These are phyloP conservation scores for Eupithecia insigniata DNA, from an alignment of 2,888 invertebrate species.

Conservation along the genomic window DNA sequence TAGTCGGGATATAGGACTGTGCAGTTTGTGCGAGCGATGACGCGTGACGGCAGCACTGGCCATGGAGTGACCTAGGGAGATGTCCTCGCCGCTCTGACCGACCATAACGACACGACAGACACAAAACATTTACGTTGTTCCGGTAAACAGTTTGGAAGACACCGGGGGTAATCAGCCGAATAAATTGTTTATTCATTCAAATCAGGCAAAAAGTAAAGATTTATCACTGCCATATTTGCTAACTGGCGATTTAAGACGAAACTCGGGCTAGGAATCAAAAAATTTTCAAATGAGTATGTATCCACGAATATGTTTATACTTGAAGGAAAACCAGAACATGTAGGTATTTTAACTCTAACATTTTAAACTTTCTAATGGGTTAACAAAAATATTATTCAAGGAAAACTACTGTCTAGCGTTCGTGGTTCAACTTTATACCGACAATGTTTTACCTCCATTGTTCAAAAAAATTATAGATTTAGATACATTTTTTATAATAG, in stretches of 20 bases:
- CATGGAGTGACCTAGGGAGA: conserved; percentile 74
- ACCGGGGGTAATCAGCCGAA: conserved; percentile 21
- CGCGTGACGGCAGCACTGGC: conserved; percentile 68
- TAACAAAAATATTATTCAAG: neutral
- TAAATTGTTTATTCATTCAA: conserved; percentile 21
- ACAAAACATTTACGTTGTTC: conserved; percentile 56
- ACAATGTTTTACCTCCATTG: neutral
- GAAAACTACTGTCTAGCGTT: neutral
- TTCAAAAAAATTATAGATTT: neutral
- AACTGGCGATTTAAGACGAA: neutral
- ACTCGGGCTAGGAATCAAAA: neutral
- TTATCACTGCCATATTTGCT: neutral
- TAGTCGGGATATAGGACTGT: conserved; percentile 28
- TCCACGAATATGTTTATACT: neutral
- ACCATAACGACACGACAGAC: conserved; percentile 69
- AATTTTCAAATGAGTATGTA: neutral
- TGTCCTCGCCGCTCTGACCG: conserved; percentile 69
- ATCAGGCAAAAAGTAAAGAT: conserved; percentile 5
- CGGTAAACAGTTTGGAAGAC: conserved; percentile 49
- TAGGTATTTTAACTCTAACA: neutral
- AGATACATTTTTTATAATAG: too few relatives aligned
- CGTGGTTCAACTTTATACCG: too few relatives aligned
- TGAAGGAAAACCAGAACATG: neutral
- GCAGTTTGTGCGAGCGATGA: conserved; percentile 57
- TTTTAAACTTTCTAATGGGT: neutral